These are phyloP conservation scores for Rhodinocichla rosea DNA, from an alignment of 2,113 vertebrate genomes.

Conservation along the genomic window DNA sequence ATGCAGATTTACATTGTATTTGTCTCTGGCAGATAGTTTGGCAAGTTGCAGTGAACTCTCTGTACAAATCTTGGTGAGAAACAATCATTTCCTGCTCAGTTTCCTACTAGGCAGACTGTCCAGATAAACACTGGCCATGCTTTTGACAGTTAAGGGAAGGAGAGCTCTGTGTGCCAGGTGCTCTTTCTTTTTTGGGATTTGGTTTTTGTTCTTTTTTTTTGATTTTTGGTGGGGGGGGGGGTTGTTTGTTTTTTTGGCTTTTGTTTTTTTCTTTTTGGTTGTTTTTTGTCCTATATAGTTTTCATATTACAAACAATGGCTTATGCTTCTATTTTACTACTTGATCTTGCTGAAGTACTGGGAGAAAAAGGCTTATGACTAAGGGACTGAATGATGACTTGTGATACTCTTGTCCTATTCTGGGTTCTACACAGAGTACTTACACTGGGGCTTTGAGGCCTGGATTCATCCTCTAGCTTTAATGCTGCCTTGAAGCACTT, in stretches of 20 bases:
- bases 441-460: accelerated
- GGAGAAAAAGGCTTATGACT: not conserved
- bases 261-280: not conserved
- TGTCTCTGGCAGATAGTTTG: not conserved
- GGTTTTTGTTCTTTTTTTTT: not conserved
- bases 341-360: not conserved
- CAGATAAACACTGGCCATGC: not conserved
- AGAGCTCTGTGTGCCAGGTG: not conserved
- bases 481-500: not conserved
- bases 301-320: not conserved
- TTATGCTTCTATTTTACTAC: not conserved
- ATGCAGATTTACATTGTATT: not conserved
- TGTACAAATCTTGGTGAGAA: not conserved
- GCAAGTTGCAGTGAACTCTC: not conserved
- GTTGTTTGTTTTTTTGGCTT: not conserved
- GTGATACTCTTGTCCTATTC: not conserved
- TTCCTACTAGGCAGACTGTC: not conserved
- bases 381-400: not conserved
- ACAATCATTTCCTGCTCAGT: not conserved
- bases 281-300: not conserved
- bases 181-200: no score
- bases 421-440: not conserved
- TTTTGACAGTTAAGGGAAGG: not conserved
- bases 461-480: not conserved
- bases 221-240: no score